Percentiles rank a stretch among this genome's conserved stretches.
Conservation (phyloP, 2,797 vertebrate species). For the Emys orbicularis region DNA sequence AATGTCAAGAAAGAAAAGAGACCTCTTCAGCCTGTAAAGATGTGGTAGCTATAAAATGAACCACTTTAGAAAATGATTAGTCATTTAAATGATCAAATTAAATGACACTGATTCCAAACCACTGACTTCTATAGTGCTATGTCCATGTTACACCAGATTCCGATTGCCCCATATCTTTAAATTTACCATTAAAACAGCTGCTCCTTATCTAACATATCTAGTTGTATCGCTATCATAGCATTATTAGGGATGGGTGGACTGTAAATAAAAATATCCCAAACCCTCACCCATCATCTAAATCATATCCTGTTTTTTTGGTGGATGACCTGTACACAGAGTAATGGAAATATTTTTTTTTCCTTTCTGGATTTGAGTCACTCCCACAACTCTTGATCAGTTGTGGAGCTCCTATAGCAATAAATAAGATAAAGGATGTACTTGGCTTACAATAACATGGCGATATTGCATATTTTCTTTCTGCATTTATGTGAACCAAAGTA, state of each 20-base stretch:
- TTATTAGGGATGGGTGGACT: conserved; percentile 37
- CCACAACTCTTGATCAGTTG: conserved; percentile 28
- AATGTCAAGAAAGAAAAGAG: conserved; percentile 29
- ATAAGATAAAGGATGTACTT: conserved; percentile 42
- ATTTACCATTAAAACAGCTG: conserved; percentile 27
- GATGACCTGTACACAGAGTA: conserved; percentile 17
- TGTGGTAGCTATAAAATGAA: background rate
- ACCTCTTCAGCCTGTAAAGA: conserved; percentile 29
- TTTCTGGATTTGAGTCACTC: conserved; percentile 43
- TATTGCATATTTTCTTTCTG: conserved; percentile 33
- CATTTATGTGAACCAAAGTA: conserved; percentile 51
- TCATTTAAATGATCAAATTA: conserved; percentile 20
- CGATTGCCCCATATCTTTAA: conserved; percentile 29
- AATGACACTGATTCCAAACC: conserved; percentile 38
- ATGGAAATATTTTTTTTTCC: conserved; percentile 38
- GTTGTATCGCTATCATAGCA: background rate
- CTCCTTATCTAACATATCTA: background rate
- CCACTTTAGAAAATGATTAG: background rate
- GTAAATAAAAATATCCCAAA: conserved; percentile 17
- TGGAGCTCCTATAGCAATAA: conserved; percentile 34
- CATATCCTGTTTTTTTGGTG: conserved; percentile 60
- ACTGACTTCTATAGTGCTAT: conserved; percentile 40
- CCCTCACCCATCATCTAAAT: conserved; percentile 12
- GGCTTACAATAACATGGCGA: conserved; percentile 51
- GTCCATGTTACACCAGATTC: conserved; percentile 34